Conservation (phyloP, 2,888 invertebrate genomes). For the Embidobia sp. region DNA sequence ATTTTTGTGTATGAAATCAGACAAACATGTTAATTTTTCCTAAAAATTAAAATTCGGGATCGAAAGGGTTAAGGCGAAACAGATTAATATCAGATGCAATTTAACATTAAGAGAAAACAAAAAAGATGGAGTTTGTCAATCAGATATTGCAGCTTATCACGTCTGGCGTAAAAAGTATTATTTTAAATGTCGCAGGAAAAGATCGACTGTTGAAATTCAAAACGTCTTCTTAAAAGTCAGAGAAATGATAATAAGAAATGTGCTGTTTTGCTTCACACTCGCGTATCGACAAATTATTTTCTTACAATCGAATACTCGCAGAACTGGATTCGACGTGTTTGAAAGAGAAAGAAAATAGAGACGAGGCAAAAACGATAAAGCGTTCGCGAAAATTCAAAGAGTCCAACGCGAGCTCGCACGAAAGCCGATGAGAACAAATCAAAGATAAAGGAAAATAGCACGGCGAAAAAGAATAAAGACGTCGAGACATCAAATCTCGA, state of each 20-base stretch:
- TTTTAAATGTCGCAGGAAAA: no score
- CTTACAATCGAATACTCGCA: constrained; percentile 11
- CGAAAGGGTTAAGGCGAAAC: no score
- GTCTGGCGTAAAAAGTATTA: no score
- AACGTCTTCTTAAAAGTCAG: neutral
- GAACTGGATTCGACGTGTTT: neutral
- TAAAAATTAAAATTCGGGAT: no score
- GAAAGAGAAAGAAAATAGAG: constrained; percentile 16
- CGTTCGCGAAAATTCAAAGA: constrained; percentile 26
- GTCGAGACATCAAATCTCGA: constrained; percentile 21
- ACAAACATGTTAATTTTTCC: no score
- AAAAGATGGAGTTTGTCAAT: no score
- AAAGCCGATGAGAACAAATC: constrained; percentile 38
- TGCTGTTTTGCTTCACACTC: neutral
- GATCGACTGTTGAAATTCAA: neutral
- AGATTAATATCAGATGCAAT: no score
- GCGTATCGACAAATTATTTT: constrained; percentile 3
- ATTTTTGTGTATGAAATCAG: no score
- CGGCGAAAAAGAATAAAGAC: constrained; percentile 22
- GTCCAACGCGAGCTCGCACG: constrained; percentile 13
- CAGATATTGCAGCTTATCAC: no score
- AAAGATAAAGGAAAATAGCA: constrained; percentile 29
- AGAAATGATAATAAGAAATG: neutral
- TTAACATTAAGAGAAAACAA: no score
- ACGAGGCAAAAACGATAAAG: constrained; percentile 25